A percentile compares a stretch with the other conserved stretches of the same genome.
phyloP scores from a whole-genome alignment of 2,888 invertebrate genomes.

The Craniophora ligustri region DNA sequence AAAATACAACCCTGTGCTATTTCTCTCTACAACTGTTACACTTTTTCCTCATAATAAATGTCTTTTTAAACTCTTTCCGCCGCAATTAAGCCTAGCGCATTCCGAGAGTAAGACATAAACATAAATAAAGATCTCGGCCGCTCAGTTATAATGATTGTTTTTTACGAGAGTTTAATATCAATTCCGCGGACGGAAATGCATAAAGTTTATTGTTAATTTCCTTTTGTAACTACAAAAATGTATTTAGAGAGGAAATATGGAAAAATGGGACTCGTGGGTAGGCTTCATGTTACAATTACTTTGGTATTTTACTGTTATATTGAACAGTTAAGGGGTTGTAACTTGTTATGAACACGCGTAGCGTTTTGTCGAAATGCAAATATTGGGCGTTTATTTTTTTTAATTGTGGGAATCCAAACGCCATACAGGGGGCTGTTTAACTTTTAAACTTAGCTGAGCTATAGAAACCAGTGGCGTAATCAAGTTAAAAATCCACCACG shows the following conservation, averaged over 20 bases:
- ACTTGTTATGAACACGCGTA: too few relatives aligned
- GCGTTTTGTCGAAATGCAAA: too few relatives aligned
- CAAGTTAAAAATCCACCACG: too few relatives aligned
- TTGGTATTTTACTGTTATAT: background rate
- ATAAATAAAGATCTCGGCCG: conserved; percentile 23
- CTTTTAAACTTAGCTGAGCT: too few relatives aligned
- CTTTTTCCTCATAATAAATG: conserved; percentile 26
- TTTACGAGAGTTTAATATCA: conserved; percentile 15
- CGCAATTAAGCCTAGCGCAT: conserved; percentile 8
- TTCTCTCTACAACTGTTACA: background rate
- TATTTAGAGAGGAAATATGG: conserved; percentile 9
- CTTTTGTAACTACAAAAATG: conserved; percentile 9
- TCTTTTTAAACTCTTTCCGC: conserved; percentile 29
- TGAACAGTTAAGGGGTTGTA: too few relatives aligned
- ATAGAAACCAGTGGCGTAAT: too few relatives aligned
- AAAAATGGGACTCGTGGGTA: background rate
- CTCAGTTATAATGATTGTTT: conserved; percentile 26
- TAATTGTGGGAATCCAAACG: too few relatives aligned
- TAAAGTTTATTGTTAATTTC: conserved; percentile 10
- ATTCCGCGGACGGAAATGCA: conserved; percentile 18
- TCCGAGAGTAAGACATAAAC: background rate
- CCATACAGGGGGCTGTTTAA: too few relatives aligned
- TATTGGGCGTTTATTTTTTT: too few relatives aligned
- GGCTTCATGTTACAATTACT: background rate
- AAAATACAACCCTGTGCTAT: too few relatives aligned